Evolutionary conservation across 2,113 vertebrate genomes (phyloP), one percentile per base, ranked within the genome.

Genomic region (Pheucticus melanocephalus): DNA sequence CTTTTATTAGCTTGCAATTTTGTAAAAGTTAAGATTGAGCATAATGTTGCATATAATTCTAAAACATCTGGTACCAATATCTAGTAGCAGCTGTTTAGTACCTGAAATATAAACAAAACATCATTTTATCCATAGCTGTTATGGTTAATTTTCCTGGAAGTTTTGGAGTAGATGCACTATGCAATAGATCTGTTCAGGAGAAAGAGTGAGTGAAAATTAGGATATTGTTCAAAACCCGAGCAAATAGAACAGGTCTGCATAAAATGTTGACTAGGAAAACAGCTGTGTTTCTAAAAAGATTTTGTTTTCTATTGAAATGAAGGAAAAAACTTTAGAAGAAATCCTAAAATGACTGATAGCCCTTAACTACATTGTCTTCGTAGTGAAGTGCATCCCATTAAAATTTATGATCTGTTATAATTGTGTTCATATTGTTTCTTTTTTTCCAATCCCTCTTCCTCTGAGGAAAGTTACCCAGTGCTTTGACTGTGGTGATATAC

Each of bases 41-140:
- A 97, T 98, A 98, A 98, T 97, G 96, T 97, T 97, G 96, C 96
- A 92, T 97, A 96, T 98, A 94, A 98, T 98, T 97, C 96, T 63
- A 30, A 92, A 97, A 96, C 98, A 98, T 98, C 98, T 98, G 98
- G 95, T 94, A 88, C 84, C 95, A 95, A 95, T 97, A 95, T 94
- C 92, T 94, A 60, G 92, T 50, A 97, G 88, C 98, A 98, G 97
- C 96, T 98, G 98, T 96, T 98, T 97, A 92, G 95, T 96, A 98
- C 98, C 98, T 98, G 97, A 94, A 96, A 95, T 95, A 97, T 86
- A 97, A 98, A 98, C 97, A 97, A 97, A 97, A 72, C 94, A 37
- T 94, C 86, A 93, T 95, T 95, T 95, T 95, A 88, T 82, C 83
- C 59, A 13, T 68, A 70, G 65, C 82, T 93, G 88, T 95, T 68